Evolutionary conservation across 1,140 invertebrate genomes (phyloP), one percentile per base, ranked within the genome.

Genomic region (Sinella curviseta): DNA sequence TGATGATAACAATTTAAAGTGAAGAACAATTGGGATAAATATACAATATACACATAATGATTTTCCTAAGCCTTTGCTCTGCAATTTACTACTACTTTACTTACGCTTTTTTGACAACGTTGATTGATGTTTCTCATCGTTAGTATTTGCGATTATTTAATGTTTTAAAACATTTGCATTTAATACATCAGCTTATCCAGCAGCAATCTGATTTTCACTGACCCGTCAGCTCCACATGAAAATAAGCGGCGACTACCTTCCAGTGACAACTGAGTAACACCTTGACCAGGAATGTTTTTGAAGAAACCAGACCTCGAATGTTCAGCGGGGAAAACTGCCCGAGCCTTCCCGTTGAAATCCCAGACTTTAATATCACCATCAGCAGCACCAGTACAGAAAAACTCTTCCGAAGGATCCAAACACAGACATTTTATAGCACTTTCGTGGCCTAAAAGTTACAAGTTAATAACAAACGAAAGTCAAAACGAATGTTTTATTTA

Each of bases 221-320:
- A 98, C 82, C 97, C 97, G 89, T 99, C 98, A 39, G 97, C 96
- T 77, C 98, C 98, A 87, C 97, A 99, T 0, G 97, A 99, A 88
- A 97, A 99, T 82, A 99, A 88, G 78, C 97, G 91, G 3, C 92
- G 92, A 77, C 91, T 90, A 28, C 92, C 90, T 87, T 98, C 96
- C 70, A 99, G 92, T 84, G 95, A 92, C 67, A 99, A 89, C 88
- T 99, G 97, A 12, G 96, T 97, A 1, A 99, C 97, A 4, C 98
- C 97, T 82, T 97, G 95, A 65, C 95, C 95, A 17, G 83, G 83
- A 84, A 97, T 96, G 86, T 96, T 97, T 85, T 97, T 95, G 89
- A 98, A 98, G 88, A 98, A 96, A 77, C 94, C 96, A 75, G 94
- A 95, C 82, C 93, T 89, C 1, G 94, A 93, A 88, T 99, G 98